Evolutionary conservation across 2,888 invertebrate genomes (phyloP).

Genomic region (Ptychoptera contaminata): DNA sequence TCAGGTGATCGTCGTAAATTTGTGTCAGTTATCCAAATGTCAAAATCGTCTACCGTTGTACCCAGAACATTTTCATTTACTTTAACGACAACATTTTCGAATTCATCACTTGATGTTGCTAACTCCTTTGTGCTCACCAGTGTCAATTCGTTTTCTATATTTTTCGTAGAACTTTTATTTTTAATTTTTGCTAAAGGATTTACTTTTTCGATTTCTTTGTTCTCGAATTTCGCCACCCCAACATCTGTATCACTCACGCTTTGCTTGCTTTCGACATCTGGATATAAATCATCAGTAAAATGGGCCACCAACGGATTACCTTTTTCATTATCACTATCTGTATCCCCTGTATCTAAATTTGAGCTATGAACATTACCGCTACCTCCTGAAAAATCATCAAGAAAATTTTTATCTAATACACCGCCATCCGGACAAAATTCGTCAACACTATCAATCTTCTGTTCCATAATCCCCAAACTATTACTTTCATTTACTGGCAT

Average conservation of each 20-base stretch:
- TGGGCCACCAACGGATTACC: slow-evolving; percentile 69
- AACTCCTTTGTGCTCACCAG: slow-evolving; percentile 6
- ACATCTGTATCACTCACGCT: slow-evolving; percentile 17
- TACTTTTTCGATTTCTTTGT: slow-evolving; percentile 10
- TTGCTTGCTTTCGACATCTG: slow-evolving; percentile 16
- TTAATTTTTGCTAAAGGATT: slow-evolving; percentile 11
- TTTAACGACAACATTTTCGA: slow-evolving; percentile 20
- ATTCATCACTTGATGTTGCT: slow-evolving; percentile 14
- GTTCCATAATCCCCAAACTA: slow-evolving; percentile 2
- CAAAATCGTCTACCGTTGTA: slow-evolving; percentile 34
- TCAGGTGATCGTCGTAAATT: slow-evolving; percentile 61
- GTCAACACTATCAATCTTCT: slow-evolving; percentile 38
- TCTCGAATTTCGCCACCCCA: slow-evolving; percentile 21
- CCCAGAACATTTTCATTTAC: slow-evolving; percentile 21
- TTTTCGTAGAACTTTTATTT: slow-evolving; percentile 1
- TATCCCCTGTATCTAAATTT: slow-evolving; percentile 6
- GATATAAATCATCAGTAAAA: slow-evolving; percentile 54
- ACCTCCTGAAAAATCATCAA: slow-evolving; percentile 43
- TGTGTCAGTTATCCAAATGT: slow-evolving; percentile 50
- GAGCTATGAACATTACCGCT: slow-evolving; percentile 14
- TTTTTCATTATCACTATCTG: slow-evolving; percentile 45
- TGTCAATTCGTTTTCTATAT: slow-evolving; percentile 10
- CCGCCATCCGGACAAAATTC: slow-evolving; percentile 61
- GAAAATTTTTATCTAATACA: slow-evolving; percentile 56
- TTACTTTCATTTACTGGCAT: background rate